Base-by-base conservation (phyloP, 2,113 vertebrate genomes). In the Aldabrachelys gigantea region DNA sequence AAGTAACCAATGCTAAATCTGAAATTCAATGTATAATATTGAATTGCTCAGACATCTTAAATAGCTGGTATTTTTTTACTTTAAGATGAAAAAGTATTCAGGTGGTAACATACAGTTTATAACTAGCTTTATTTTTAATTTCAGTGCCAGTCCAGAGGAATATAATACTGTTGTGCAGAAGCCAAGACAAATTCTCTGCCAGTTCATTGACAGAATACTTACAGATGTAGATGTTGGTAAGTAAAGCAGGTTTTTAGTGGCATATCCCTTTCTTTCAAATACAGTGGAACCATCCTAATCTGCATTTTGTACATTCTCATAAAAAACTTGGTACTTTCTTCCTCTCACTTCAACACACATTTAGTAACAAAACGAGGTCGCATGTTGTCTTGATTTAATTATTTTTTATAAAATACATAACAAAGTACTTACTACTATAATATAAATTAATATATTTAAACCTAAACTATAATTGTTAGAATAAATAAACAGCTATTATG, bases 151-250 rank as follows among this genome's bases (percentile, higher is more conserved):
- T 89, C 98, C 99, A 27, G 98, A 98, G 38, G 99, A 99, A 38
- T 99, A 99, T 96, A 98, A 98, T 79, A 95, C 95, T 13, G 98
- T 99, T 86, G 99, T 99, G 62, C 99, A 99, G 98, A 99, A 99
- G 93, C 99, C 99, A 81, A 99, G 99, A 96, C 99, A 99, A 97
- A 99, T 99, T 96, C 99, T 99, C 3, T 99, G 99, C 94, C 99
- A 99, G 97, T 99, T 99, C 89, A 99, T 99, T 97, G 99, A 99
- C 98, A 98, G 99, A 96, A 99, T 99, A 91, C 98, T 99, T 95
- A 99, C 99, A 90, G 99, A 99, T 96, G 99, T 99, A 78, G 99
- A 99, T 94, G 99, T 99, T 84, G 99, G 99, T 99, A 97, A 98
- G 99, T 97, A 79, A 90, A 62, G 24, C 6, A 54, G 56, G 6